phyloP scores from a whole-genome alignment of 2,113 vertebrate species.

The Epinephelus cyanopodus region DNA sequence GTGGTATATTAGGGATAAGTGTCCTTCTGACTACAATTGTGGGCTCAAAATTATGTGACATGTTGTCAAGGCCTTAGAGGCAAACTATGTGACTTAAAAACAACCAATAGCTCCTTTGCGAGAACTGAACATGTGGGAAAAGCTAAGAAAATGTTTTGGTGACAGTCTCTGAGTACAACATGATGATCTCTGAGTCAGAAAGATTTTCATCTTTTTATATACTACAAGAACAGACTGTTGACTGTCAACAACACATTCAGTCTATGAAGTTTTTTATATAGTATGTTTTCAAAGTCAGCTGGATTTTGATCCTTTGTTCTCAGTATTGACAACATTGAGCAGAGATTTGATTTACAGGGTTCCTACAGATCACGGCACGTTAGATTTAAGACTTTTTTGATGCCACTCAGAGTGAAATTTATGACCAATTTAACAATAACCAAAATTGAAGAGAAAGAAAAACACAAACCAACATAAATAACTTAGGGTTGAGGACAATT shows the following conservation, averaged over 20 bases:
- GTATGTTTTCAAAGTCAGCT: background rate
- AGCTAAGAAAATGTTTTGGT: slow-evolving; percentile 42
- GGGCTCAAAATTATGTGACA: slow-evolving; percentile 55
- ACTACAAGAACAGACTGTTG: background rate
- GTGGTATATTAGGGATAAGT: slow-evolving; percentile 66
- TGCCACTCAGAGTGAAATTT: too few species aligned
- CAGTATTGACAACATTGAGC: background rate
- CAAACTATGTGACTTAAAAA: slow-evolving; percentile 60
- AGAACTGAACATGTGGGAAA: slow-evolving; percentile 41
- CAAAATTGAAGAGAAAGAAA: too few species aligned
- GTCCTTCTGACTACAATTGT: slow-evolving; percentile 67
- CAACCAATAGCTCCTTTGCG: slow-evolving; percentile 31
- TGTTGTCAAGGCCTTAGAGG: slow-evolving; percentile 55
- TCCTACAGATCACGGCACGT: too few species aligned
- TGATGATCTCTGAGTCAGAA: slow-evolving; percentile 25
- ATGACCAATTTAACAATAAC: too few species aligned
- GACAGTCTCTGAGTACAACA: slow-evolving; percentile 37
- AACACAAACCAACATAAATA: too few species aligned
- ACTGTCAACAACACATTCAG: slow-evolving; percentile 11
- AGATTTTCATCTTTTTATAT: slow-evolving; percentile 1
- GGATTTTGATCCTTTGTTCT: background rate
- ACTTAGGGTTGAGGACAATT: too few species aligned
- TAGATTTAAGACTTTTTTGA: too few species aligned
- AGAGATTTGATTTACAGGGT: too few species aligned
- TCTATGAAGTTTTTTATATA: background rate